These are phyloP conservation scores for Julus scanicus DNA, from an alignment of 2,888 invertebrate genomes.

Conservation along the genomic window DNA sequence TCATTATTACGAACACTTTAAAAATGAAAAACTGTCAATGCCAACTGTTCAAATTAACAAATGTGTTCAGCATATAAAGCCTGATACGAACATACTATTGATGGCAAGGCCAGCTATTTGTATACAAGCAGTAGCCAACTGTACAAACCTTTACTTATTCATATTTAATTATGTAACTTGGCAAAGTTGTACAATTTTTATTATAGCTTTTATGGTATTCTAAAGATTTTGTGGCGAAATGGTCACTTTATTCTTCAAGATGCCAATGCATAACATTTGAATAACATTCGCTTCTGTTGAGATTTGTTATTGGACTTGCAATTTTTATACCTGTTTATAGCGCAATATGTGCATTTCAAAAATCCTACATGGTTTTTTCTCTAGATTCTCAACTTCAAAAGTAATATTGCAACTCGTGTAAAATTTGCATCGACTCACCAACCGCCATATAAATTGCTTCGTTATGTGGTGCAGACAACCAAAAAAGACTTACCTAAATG, in stretches of 20 bases:
- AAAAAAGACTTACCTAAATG: constrained; percentile 28
- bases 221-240: background rate
- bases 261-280: background rate
- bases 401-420: background rate
- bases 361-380: background rate
- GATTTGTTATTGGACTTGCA: background rate
- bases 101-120: background rate
- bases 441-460: constrained; percentile 20
- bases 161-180: background rate
- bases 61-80: no score
- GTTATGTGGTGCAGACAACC: background rate
- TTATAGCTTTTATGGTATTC: background rate
- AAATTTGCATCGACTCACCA: background rate
- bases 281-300: background rate
- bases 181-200: background rate
- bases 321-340: background rate
- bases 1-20: no score
- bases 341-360: background rate
- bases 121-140: background rate
- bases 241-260: background rate
- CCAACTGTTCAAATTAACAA: no score
- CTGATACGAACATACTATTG: no score
- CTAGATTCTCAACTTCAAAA: background rate
- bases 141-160: background rate
- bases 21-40: no score